Evolutionary conservation across 2,888 invertebrate genomes (phyloP).

Genomic region (Sminthurides aquaticus): DNA sequence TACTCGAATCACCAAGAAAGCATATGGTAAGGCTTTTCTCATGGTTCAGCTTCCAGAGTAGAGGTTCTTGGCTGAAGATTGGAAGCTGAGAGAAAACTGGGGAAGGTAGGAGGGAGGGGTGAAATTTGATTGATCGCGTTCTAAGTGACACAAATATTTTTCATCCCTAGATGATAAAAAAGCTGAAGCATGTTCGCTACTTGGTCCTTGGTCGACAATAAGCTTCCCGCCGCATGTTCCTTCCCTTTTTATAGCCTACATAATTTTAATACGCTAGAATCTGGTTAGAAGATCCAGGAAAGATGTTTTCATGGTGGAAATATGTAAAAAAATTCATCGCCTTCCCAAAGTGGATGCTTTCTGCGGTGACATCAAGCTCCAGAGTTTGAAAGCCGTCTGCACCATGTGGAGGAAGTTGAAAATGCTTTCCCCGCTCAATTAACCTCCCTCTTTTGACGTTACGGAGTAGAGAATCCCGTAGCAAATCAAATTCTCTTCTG

Average conservation of each 20-base stretch:
- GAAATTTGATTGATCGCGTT: conserved; percentile 22
- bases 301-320: background rate
- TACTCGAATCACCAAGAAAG: too few relatives aligned
- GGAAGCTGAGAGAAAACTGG: background rate
- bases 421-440: conserved; percentile 10
- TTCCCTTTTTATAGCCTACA: too few relatives aligned
- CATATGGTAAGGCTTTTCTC: too few relatives aligned
- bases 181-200: background rate
- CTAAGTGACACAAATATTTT: conserved; percentile 21
- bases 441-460: background rate
- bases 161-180: background rate
- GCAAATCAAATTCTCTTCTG: background rate
- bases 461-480: background rate
- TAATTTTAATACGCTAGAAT: too few relatives aligned
- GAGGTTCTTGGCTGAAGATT: background rate
- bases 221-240: background rate
- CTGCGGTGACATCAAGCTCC: too few relatives aligned
- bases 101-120: background rate
- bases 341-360: background rate
- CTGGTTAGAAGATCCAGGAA: too few relatives aligned
- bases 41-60: background rate
- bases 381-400: background rate
- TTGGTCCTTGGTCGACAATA: background rate
- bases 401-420: conserved; percentile 3
- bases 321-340: background rate